Conservation (phyloP, 2,113 vertebrate species). For the Conger conger region DNA sequence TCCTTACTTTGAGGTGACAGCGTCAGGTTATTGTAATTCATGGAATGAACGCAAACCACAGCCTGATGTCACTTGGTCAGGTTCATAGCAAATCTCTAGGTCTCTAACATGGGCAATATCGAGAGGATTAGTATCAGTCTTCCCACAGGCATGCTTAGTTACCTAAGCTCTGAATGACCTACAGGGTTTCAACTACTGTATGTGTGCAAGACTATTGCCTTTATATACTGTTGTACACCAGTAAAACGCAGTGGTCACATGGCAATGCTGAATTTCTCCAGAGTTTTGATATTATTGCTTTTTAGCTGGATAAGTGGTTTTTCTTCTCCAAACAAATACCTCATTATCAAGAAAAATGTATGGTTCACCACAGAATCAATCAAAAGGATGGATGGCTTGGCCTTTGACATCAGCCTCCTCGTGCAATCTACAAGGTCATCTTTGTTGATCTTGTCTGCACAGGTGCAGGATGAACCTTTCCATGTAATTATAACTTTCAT, state of each 20-base stretch:
- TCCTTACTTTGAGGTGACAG: too few species aligned
- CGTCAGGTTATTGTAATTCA: too few species aligned
- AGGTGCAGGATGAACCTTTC: conserved; percentile 23
- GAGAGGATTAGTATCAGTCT: too few species aligned
- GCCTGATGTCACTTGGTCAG: too few species aligned
- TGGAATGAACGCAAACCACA: too few species aligned
- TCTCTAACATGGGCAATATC: too few species aligned
- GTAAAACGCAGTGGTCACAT: background rate
- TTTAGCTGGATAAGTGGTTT: background rate
- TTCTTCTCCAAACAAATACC: conserved; percentile 15
- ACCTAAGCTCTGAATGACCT: too few species aligned
- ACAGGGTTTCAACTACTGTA: too few species aligned
- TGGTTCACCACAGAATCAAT: conserved; percentile 17
- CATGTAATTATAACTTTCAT: conserved; percentile 16
- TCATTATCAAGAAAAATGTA: conserved; percentile 26
- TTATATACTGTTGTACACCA: background rate
- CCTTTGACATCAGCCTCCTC: conserved; percentile 38
- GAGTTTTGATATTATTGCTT: background rate
- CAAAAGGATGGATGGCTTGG: conserved; percentile 29
- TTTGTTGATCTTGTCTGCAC: conserved; percentile 28
- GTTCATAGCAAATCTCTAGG: too few species aligned
- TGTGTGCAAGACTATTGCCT: background rate
- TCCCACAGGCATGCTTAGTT: too few species aligned
- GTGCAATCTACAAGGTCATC: conserved; percentile 29
- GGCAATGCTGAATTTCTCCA: background rate